Base-by-base conservation (phyloP, 2,888 invertebrate genomes). In the Aricia artaxerxes region DNA sequence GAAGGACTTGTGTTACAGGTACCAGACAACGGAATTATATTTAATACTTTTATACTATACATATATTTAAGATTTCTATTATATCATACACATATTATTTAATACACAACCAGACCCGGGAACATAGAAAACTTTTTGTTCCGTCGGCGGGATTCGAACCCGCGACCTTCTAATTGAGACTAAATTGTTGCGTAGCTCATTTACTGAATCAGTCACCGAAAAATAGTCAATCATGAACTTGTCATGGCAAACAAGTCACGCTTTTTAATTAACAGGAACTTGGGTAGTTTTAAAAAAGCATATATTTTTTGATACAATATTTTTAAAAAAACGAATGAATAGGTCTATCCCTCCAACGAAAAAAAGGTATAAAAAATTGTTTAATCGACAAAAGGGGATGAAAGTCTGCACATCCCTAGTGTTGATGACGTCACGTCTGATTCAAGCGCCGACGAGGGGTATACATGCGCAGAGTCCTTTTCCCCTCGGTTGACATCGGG, bases 391-490 rank as follows among this genome's bases (percentile, higher is more conserved):
- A 69, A 16, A 80, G 77, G 85, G 85, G 84, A 80, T 85, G 84
- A 79, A 81, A 80, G 24, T 5, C 35, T 0, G 80, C 80, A 80
- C 89, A 88, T 84, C 89, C 87, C 89, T 91, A 88, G 79, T 79
- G 53, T 44, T 78, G 77, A 80, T 90, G 90, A 91, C 90, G 92
- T 91, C 91, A 91, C 84, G 80, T 79, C 81, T 85, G 82, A 83
- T 83, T 83, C 85, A 85, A 87, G 87, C 85, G 69, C 69, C 69
- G 69, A 35, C 69, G 85, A 84, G 83, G 84, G 83, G 82, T 82
- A 82, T 84, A 88, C 93, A 92, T 92, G 92, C 93, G 93, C 91
- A 89, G 89, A 89, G 81, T 79, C 86, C 79, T 81, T 84, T 85
- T 82, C 83, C 78, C 57, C 82, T 89, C 89, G 88, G 84, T 38